These are phyloP conservation scores for Prunella fulvescens DNA, from an alignment of 2,113 vertebrate genomes.

Conservation along the genomic window DNA sequence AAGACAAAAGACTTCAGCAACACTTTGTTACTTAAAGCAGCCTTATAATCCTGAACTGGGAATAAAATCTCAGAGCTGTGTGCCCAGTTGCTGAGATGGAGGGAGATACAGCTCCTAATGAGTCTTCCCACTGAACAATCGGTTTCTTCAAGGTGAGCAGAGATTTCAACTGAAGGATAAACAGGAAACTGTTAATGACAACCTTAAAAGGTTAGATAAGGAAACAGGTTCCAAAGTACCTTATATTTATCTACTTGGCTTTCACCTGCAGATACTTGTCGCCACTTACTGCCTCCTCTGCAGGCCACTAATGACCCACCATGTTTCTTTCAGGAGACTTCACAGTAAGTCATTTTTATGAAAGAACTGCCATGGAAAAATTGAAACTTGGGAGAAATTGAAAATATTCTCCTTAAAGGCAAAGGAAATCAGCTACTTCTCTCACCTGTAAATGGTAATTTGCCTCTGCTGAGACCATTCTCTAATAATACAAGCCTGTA, in stretches of 20 bases:
- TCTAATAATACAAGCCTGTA: background rate
- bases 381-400: background rate
- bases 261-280: slow-evolving; percentile 35
- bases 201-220: slow-evolving; percentile 58
- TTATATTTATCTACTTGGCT: slow-evolving; percentile 51
- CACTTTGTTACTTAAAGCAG: background rate
- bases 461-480: background rate
- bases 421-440: background rate
- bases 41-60: background rate
- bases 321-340: background rate
- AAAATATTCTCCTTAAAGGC: background rate
- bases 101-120: background rate
- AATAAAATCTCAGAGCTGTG: background rate
- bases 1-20: background rate
- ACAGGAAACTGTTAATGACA: slow-evolving; percentile 49
- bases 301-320: background rate
- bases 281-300: background rate
- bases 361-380: background rate
- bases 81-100: background rate
- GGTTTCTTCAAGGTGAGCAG: slow-evolving; percentile 22
- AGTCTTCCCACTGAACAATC: background rate
- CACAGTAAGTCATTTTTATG: background rate
- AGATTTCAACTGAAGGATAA: slow-evolving; percentile 39
- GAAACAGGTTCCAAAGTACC: slow-evolving; percentile 54
- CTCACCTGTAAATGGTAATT: background rate